A percentile compares a stretch with the other conserved stretches of the same genome.
These are phyloP conservation scores for Rhynchomys soricoides DNA, from an alignment of 2,113 vertebrate genomes.

Conservation along the genomic window DNA sequence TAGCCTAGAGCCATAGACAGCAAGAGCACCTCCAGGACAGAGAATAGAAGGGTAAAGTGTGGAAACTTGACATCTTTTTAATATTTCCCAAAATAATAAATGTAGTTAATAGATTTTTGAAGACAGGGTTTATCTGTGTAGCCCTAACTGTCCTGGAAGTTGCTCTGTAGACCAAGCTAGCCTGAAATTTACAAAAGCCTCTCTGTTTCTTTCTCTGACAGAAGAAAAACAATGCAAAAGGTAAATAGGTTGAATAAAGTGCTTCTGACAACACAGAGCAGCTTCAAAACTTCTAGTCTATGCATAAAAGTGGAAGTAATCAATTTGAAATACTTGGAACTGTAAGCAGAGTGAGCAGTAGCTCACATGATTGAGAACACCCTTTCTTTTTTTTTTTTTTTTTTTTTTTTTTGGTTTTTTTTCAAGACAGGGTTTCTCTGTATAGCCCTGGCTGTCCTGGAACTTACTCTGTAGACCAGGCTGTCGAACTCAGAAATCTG, in stretches of 20 bases:
- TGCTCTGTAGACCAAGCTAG: not conserved
- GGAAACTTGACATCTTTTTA: too few species aligned
- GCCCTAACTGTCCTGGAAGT: not conserved
- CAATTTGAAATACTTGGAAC: not conserved
- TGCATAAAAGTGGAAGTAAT: not conserved
- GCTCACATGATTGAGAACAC: not conserved
- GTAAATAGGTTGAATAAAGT: accelerated
- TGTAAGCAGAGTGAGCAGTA: too few species aligned
- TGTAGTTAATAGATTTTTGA: not conserved
- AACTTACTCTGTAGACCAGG: too few species aligned
- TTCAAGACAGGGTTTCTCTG: too few species aligned
- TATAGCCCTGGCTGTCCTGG: too few species aligned
- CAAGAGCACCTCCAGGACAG: too few species aligned
- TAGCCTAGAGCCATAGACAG: too few species aligned
- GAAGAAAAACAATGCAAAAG: not conserved
- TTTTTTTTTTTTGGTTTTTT: too few species aligned
- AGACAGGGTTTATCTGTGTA: not conserved
- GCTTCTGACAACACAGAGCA: not conserved
- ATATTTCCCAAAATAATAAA: too few species aligned
- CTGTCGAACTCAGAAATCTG: too few species aligned
- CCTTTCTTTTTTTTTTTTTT: too few species aligned
- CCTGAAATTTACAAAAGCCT: not conserved
- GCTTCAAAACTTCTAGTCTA: accelerated
- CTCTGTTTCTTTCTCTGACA: not conserved
- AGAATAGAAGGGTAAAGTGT: too few species aligned